Evolutionary conservation across 2,113 vertebrate species (phyloP).

Genomic region (Centropus bengalensis): DNA sequence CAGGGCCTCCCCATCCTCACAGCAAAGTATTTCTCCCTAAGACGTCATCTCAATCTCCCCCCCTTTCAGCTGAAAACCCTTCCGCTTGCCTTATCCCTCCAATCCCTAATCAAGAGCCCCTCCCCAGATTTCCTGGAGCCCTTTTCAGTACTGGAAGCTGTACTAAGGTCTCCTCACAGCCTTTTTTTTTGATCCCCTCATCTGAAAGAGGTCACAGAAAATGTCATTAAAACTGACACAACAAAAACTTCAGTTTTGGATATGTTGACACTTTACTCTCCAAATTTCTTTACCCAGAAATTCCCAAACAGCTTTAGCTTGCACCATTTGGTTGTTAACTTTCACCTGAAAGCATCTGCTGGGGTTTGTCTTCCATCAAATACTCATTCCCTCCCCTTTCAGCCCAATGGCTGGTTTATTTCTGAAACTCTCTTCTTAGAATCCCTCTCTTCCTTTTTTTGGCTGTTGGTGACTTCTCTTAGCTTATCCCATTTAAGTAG

Average conservation of each 20-base stretch:
- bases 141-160: too few relatives aligned
- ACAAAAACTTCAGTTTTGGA: not conserved
- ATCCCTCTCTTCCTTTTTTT: constrained; percentile 18
- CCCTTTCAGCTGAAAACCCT: too few relatives aligned
- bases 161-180: too few relatives aligned
- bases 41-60: too few relatives aligned
- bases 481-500: constrained; percentile 12
- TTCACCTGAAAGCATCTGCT: not conserved
- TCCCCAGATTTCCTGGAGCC: too few relatives aligned
- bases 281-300: not conserved
- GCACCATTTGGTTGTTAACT: not conserved
- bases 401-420: not conserved
- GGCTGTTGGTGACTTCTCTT: not conserved
- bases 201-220: not conserved
- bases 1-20: too few relatives aligned
- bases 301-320: not conserved
- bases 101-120: too few relatives aligned
- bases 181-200: too few relatives aligned
- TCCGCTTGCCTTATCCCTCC: too few relatives aligned
- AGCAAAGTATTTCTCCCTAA: too few relatives aligned
- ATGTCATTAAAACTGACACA: not conserved
- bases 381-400: not conserved
- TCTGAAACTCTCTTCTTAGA: not conserved
- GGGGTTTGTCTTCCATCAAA: not conserved
- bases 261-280: not conserved